Percentiles rank a stretch among this genome's conserved stretches.
Evolutionary conservation across 1,140 invertebrate genomes (phyloP).

Genomic region (Diachasmimorpha longicaudata): DNA sequence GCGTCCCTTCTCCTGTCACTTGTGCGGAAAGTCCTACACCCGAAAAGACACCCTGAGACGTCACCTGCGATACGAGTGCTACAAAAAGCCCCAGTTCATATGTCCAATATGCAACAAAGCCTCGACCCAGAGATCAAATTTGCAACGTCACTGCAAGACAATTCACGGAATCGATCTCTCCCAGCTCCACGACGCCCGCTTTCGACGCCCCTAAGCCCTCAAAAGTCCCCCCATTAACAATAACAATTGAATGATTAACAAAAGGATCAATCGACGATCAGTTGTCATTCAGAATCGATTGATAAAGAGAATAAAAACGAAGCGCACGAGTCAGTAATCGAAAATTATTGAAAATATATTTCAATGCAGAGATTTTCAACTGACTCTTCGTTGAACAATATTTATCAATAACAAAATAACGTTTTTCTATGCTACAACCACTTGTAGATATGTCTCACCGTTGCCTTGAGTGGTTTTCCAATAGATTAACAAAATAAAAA

Average conservation of each 20-base stretch:
- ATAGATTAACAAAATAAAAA: not conserved
- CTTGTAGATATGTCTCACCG: not conserved
- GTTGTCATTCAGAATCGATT: too few species aligned
- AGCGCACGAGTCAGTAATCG: not conserved
- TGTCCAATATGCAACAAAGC: slow-evolving; percentile 55
- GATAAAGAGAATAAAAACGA: not conserved
- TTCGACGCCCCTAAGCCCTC: too few species aligned
- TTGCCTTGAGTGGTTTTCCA: not conserved
- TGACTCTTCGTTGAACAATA: not conserved
- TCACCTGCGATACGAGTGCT: slow-evolving; percentile 58
- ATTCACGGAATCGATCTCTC: slow-evolving; percentile 39
- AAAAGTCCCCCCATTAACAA: too few species aligned
- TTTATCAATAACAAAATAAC: not conserved
- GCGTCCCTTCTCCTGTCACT: slow-evolving; percentile 37
- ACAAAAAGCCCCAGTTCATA: slow-evolving; percentile 57
- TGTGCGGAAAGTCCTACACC: slow-evolving; percentile 55
- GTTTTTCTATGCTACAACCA: not conserved
- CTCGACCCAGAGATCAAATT: slow-evolving; percentile 55
- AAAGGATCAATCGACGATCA: not conserved
- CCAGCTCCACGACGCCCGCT: too few species aligned
- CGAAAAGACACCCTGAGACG: slow-evolving; percentile 49
- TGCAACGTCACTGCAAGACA: slow-evolving; percentile 52
- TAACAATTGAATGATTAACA: not conserved
- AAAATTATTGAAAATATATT: not conserved
- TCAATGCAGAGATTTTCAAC: not conserved